Percentiles rank a stretch among this genome's conserved stretches.
Evolutionary conservation across 2,797 vertebrate species (phyloP).

Genomic region (Rhinatrema bivittatum): DNA sequence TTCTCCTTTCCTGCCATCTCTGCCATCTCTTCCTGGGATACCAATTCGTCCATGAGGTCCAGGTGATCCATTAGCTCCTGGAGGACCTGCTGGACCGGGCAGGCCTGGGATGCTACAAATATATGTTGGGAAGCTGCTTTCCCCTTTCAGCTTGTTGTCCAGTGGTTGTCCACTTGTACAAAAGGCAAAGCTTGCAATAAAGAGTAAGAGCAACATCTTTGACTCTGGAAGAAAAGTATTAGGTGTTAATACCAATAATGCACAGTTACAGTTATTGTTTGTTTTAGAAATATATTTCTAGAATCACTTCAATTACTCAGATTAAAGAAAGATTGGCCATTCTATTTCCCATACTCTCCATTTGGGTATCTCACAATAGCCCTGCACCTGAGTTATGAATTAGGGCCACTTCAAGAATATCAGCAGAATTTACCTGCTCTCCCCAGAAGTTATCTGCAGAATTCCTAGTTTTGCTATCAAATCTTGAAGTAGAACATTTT

Average conservation of each 20-base stretch:
- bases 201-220: constrained; percentile 79
- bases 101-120: constrained; percentile 86
- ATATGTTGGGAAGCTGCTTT: constrained; percentile 63
- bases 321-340: no score
- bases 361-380: no score
- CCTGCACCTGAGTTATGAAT: no score
- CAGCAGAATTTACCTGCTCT: no score
- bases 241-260: neutral
- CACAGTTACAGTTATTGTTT: neutral
- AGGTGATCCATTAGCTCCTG: constrained; percentile 62
- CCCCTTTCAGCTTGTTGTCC: constrained; percentile 68
- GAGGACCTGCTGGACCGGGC: constrained; percentile 73
- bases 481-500: no score
- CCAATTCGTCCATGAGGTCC: constrained; percentile 84
- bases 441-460: no score
- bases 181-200: constrained; percentile 72
- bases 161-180: constrained; percentile 71
- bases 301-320: no score
- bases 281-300: constrained; percentile 12
- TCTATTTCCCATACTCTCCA: no score
- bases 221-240: constrained; percentile 55
- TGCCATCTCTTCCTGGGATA: constrained; percentile 91
- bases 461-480: no score
- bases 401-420: no score
- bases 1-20: constrained; percentile 92